phyloP scores from a whole-genome alignment of 1,140 invertebrate species.

The Whitmania pigra region DNA sequence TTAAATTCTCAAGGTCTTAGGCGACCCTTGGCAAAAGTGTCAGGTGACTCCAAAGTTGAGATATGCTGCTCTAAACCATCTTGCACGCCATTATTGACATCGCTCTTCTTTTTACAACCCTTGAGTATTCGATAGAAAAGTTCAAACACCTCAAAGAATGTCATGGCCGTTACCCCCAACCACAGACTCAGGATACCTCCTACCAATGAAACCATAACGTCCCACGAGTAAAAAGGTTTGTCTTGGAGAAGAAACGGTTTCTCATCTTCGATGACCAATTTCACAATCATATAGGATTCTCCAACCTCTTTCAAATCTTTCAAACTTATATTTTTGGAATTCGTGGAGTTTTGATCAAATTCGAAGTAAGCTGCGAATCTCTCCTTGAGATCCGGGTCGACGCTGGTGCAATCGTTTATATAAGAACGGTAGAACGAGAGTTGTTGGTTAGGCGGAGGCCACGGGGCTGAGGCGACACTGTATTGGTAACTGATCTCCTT shows the following conservation, averaged over 20 bases:
- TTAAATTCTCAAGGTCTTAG: too few species aligned
- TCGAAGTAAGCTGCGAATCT: neutral
- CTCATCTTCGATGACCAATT: neutral
- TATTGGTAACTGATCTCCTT: neutral
- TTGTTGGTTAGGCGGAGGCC: neutral
- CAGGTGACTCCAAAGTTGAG: too few species aligned
- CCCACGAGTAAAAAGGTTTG: neutral
- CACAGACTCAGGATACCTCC: slow-evolving; percentile 12
- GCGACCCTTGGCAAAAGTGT: too few species aligned
- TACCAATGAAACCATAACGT: neutral
- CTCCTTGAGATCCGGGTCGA: neutral
- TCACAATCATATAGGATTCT: neutral
- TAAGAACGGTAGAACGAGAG: neutral
- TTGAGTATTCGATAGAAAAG: neutral
- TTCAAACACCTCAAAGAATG: neutral
- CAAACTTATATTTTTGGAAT: neutral
- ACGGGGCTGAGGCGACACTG: neutral
- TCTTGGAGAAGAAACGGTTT: neutral
- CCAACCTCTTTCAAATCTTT: neutral
- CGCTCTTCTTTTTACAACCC: too few species aligned
- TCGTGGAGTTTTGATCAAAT: neutral
- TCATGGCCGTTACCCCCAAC: slow-evolving; percentile 10
- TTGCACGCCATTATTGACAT: too few species aligned
- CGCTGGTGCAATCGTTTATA: neutral
- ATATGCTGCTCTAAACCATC: too few species aligned